Evolutionary conservation across 2,888 invertebrate genomes (phyloP), one percentile per base, ranked within the genome.

Genomic region (Lampropteryx suffumata): DNA sequence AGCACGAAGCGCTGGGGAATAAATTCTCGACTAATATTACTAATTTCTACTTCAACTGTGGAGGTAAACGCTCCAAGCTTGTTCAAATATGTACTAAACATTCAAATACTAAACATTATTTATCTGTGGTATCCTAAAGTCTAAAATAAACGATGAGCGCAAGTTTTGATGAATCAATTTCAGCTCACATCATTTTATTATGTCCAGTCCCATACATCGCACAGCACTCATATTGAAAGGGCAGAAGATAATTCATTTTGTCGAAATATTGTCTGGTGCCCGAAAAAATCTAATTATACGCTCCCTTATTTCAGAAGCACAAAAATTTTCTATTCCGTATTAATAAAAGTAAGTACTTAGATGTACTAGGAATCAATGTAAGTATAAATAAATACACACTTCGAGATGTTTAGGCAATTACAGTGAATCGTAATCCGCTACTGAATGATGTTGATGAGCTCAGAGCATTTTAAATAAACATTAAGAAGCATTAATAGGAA

Each of bases 211-310:
- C 63, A 62, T 65, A 66, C 59, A 55, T 59, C 50, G 51, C 59
- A 63, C 64, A 65, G 59, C 61, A 41, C 64, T 64, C 62, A 63
- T 65, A 71, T 64, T 65, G 75, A 71, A 79, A 75, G 76, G 78
- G 79, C 69, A 70, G 69, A 62, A 69, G 71, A 73, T 82, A 81
- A 84, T 83, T 81, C 76, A 76, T 79, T 83, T 80, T 63, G 69
- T 53, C 67, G 71, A 71, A 79, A 79, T 78, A 79, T 77, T 77
- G 75, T 76, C 72, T 73, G 74, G 54, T 59, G 63, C 62, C 61
- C 63, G 66, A 67, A 71, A 71, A 68, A 74, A 75, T 72, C 69
- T 62, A 73, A 74, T 75, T 75, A 70, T 54, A 61, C 62, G 57
- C 65, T 59, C 63, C 65, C 61, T 59, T 63, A 67, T 65, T 67